Base-by-base conservation (phyloP, 2,113 vertebrate species). In the Triplophysa rosa region DNA sequence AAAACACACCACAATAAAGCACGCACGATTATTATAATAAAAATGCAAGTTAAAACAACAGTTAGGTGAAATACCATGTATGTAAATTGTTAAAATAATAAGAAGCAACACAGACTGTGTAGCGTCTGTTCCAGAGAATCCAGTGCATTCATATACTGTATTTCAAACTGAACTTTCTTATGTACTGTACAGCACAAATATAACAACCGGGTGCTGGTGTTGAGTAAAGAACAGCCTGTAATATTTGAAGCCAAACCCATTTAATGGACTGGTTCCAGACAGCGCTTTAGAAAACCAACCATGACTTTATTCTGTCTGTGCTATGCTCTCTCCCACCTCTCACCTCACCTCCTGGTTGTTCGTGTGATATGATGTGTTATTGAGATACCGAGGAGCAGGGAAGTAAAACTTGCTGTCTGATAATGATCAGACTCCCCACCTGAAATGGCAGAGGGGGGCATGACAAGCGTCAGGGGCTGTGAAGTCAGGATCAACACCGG, bases 371-470 rank as follows among this genome's bases (percentile, higher is more conserved):
- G 63, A 83, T 58, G 69, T 77, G 78, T 67, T 68, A 61, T 71
- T 66, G 59, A 66, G 76, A 80, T 58, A 23, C 74, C 23, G 73
- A 80, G 64, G 80, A 68, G 45, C 24, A 37, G 56, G 77, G 45
- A 77, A 76, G 66, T 61, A 82, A 80, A 77, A 72, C 79, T 62
- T 65, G 61, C 65, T 26, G 49, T 78, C 68, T 70, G 82, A 82
- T 86, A 82, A 84, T 82, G 82, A 82, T 84, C 80, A 86, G 62
- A 77, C 76, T 72, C 65, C 45, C 45, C 13, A 47, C 68, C 67
- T 17, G 13, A 58, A 66, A 47, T 19, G 10, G 47, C 61, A 49
- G 73, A 69, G 74, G 74, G 67, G 10, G 78, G 67, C 33, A 70
- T 67, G 67, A 63, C 71, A 77, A 52, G 74, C 58, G 17, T 45